Evolutionary conservation across 2,888 invertebrate genomes (phyloP).

Genomic region (Morinoia aosen): DNA sequence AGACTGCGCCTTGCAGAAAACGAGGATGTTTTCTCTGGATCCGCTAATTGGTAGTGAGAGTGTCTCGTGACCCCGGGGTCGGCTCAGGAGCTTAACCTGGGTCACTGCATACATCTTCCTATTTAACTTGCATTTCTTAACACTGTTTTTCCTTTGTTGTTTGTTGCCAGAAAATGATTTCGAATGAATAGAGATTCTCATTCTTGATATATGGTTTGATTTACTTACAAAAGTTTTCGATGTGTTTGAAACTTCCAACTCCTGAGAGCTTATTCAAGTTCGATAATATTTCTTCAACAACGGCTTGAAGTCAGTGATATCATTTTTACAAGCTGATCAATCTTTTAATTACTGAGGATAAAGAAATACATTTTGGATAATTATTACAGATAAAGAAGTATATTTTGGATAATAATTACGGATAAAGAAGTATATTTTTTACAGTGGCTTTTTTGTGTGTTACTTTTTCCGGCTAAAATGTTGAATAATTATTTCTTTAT

Average conservation of each 20-base stretch:
- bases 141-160: neutral
- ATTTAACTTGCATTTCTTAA: neutral
- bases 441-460: neutral
- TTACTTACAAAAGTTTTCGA: too few relatives aligned
- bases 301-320: neutral
- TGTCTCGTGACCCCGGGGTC: too few relatives aligned
- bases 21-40: too few relatives aligned
- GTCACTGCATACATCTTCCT: neutral
- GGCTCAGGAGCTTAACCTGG: neutral
- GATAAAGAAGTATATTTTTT: neutral
- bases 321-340: neutral
- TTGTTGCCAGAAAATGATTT: neutral
- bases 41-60: too few relatives aligned
- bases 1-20: too few relatives aligned
- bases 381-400: neutral
- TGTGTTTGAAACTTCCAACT: too few relatives aligned
- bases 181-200: neutral
- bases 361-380: neutral
- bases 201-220: neutral
- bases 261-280: neutral
- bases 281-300: neutral
- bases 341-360: neutral
- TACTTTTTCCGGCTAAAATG: neutral
- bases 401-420: neutral
- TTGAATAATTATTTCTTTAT: neutral